These are phyloP conservation scores for Orientallactaga bullata DNA, from an alignment of 2,113 vertebrate genomes.

Conservation along the genomic window DNA sequence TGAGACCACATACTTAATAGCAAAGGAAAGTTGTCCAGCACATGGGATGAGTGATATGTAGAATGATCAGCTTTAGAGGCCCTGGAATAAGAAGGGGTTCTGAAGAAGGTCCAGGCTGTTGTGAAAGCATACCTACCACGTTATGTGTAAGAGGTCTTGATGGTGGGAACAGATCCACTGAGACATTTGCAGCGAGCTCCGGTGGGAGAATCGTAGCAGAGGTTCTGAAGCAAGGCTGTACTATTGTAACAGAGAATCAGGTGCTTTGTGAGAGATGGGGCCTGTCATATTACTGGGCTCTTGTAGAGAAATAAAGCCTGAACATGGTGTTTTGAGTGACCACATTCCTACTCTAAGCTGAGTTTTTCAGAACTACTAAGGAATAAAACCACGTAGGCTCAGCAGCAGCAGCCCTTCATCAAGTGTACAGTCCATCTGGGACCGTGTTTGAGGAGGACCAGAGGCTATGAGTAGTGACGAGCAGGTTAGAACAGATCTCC, in stretches of 20 bases:
- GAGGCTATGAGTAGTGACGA: neutral
- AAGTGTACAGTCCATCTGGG: neutral
- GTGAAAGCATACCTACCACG: neutral
- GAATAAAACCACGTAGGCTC: neutral
- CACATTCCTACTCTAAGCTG: neutral
- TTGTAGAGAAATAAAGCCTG: neutral
- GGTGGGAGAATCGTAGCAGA: neutral
- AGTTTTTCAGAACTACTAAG: neutral
- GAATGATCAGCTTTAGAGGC: neutral
- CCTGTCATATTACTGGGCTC: neutral
- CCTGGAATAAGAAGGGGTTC: neutral
- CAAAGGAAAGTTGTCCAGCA: neutral
- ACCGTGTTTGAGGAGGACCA: neutral
- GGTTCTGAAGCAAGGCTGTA: neutral
- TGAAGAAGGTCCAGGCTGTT: neutral
- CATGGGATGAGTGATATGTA: neutral
- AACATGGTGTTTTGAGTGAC: neutral
- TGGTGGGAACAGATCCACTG: neutral
- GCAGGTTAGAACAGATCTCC: neutral
- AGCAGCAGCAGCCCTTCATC: neutral
- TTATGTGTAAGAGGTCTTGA: neutral
- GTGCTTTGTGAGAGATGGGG: neutral
- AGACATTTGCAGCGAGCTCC: neutral
- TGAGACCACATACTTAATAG: neutral
- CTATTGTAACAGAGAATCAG: neutral